phyloP scores from a whole-genome alignment of 2,113 vertebrate genomes.

The Carassius carassius region DNA sequence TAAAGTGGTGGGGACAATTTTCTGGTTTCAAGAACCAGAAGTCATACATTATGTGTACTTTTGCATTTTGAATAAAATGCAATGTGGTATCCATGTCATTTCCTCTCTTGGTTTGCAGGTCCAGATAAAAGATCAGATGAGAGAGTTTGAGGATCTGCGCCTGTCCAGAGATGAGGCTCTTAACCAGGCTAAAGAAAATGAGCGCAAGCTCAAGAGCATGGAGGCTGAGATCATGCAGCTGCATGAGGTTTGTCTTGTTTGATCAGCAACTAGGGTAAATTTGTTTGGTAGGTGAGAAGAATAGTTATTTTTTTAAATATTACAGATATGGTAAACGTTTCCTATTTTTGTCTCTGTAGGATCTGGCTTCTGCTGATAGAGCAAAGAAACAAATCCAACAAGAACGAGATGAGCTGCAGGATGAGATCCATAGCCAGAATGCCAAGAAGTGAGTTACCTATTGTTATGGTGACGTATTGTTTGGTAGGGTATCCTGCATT shows the following conservation, averaged over 20 bases:
- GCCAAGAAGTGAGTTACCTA: conserved; percentile 83
- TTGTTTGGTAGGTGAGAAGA: not conserved
- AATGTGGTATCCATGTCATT: not conserved
- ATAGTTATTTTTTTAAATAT: not conserved
- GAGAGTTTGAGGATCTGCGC: conserved; percentile 89
- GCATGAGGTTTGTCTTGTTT: conserved; percentile 82
- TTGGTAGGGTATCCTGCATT: not conserved
- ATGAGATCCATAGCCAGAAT: conserved; percentile 86
- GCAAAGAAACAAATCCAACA: conserved; percentile 88
- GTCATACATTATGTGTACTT: not conserved
- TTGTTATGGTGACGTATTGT: not conserved
- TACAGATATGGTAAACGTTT: not conserved
- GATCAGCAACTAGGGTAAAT: not conserved
- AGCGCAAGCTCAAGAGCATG: conserved; percentile 92
- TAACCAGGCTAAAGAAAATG: conserved; percentile 86
- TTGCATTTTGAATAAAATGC: not conserved
- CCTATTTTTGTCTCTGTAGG: conserved; percentile 69
- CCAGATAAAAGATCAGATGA: conserved; percentile 88
- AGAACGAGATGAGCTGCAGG: conserved; percentile 94
- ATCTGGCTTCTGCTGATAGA: conserved; percentile 87
- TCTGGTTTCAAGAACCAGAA: not conserved
- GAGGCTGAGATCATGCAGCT: conserved; percentile 89
- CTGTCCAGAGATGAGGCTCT: conserved; percentile 88
- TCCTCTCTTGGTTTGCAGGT: conserved; percentile 71
- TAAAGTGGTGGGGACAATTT: not conserved